These are phyloP conservation scores for Apistogramma diplotaenia DNA, from an alignment of 2,113 vertebrate species.

Conservation along the genomic window DNA sequence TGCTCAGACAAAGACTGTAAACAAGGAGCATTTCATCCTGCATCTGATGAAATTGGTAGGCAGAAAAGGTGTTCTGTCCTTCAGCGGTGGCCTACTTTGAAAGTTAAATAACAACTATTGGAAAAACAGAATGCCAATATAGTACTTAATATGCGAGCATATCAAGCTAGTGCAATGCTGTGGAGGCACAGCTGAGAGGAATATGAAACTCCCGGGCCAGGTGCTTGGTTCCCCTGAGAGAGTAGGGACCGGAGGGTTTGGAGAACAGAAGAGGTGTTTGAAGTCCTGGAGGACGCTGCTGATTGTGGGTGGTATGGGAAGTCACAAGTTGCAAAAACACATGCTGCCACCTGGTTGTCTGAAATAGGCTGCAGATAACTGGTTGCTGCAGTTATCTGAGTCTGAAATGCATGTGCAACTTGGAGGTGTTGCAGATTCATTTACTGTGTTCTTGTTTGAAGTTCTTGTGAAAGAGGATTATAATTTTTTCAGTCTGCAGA, in stretches of 20 bases:
- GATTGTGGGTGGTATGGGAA: constrained; percentile 68
- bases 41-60: constrained; percentile 61
- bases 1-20: neutral
- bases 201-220: constrained; percentile 69
- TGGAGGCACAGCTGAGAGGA: constrained; percentile 66
- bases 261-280: constrained; percentile 63
- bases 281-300: constrained; percentile 62
- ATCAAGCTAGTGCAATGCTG: constrained; percentile 66
- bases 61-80: constrained; percentile 62
- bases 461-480: constrained; percentile 2
- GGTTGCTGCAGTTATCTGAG: constrained; percentile 46
- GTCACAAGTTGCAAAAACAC: constrained; percentile 62
- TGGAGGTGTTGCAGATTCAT: constrained; percentile 10
- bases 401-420: constrained; percentile 23
- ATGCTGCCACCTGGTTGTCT: constrained; percentile 60
- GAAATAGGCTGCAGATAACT: constrained; percentile 46
- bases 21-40: constrained; percentile 37
- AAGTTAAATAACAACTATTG: constrained; percentile 73
- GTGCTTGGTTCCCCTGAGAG: constrained; percentile 64
- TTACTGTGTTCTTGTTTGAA: constrained; percentile 36
- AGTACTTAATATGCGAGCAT: constrained; percentile 74
- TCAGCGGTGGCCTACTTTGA: constrained; percentile 75
- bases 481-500: neutral
- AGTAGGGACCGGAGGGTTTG: constrained; percentile 47
- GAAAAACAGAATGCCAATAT: constrained; percentile 74